Conservation (phyloP, 2,113 vertebrate species). For the Lepus americanus region DNA sequence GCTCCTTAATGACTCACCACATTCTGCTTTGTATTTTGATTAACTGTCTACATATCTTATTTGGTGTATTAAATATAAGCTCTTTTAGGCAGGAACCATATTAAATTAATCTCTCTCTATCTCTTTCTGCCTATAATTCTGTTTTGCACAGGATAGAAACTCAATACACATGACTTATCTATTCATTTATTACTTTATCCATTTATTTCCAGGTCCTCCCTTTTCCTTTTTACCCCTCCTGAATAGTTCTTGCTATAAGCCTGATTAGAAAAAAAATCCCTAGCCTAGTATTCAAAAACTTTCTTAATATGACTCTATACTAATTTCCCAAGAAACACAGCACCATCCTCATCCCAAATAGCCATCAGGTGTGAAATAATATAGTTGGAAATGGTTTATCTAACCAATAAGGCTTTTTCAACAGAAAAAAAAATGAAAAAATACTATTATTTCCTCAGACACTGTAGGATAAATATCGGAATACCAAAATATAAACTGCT, state of each 20-base stretch:
- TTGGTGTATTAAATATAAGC: constrained; percentile 48
- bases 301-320: neutral
- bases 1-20: neutral
- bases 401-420: neutral
- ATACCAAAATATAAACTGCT: constrained; percentile 27
- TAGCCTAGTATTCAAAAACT: neutral
- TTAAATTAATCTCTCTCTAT: neutral
- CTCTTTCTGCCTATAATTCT: constrained; percentile 11
- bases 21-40: constrained; percentile 27
- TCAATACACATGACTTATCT: neutral
- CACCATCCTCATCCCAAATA: neutral
- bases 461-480: constrained; percentile 20
- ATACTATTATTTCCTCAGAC: constrained; percentile 19
- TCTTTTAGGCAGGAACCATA: constrained; percentile 6
- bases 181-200: constrained; percentile 8
- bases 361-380: neutral
- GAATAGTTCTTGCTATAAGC: neutral
- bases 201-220: neutral
- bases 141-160: neutral
- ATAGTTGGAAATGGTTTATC: neutral
- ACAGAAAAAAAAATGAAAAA: constrained; percentile 1
- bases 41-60: constrained; percentile 38
- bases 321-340: constrained; percentile 32
- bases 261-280: neutral
- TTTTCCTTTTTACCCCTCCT: no score